phyloP scores from a whole-genome alignment of 1,140 invertebrate species.

The Lasaia peninsularis region DNA sequence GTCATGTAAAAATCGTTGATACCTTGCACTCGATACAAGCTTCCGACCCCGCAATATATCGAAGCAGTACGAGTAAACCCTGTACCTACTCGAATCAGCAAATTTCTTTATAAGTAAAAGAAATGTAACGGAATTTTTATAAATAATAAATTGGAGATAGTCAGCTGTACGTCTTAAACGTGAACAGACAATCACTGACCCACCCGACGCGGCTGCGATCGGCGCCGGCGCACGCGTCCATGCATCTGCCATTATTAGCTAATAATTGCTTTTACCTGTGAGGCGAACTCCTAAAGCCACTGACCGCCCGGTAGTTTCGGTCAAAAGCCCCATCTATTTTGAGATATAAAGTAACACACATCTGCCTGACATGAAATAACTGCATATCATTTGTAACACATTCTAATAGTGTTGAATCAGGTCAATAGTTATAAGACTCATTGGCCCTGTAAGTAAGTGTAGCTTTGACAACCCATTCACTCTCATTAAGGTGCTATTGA shows the following conservation, averaged over 20 bases:
- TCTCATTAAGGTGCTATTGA: no score
- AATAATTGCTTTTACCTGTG: conserved; percentile 32
- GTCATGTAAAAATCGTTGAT: no score
- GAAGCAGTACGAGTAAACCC: no score
- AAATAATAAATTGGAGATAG: not conserved
- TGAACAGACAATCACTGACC: conserved; percentile 22
- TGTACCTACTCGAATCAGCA: not conserved
- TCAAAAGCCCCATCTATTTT: conserved; percentile 19
- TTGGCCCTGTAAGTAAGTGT: no score
- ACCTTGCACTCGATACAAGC: no score
- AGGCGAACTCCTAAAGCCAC: conserved; percentile 22
- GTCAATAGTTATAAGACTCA: no score
- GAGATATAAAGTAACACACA: conserved; percentile 17
- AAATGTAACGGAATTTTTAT: conserved; percentile 3
- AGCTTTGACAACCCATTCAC: no score
- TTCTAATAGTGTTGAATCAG: no score
- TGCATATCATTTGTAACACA: not conserved
- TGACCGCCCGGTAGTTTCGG: conserved; percentile 29
- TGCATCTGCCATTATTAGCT: conserved; percentile 42
- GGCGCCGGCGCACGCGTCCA: conserved; percentile 35
- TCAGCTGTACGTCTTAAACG: conserved; percentile 21
- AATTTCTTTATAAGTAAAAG: not conserved
- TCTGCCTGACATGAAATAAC: conserved; percentile 15
- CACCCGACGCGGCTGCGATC: conserved; percentile 20
- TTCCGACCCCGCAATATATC: no score